Conservation (phyloP, 2,797 vertebrate genomes). For the Thunnus albacares region DNA sequence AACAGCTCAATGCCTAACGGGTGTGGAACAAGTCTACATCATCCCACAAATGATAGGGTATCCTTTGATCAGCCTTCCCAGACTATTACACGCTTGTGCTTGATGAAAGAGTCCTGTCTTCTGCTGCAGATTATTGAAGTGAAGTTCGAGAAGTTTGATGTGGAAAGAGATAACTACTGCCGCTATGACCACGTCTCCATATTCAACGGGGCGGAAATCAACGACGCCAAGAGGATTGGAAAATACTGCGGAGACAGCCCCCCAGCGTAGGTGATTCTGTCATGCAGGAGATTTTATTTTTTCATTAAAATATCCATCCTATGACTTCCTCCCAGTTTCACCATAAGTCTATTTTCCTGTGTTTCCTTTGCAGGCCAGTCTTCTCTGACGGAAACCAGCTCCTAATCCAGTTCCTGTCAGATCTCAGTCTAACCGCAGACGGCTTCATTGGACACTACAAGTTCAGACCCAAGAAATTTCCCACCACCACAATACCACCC, state of each 20-base stretch:
- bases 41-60: constrained; percentile 11
- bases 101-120: constrained; percentile 30
- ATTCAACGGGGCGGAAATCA: constrained; percentile 95
- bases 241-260: constrained; percentile 98
- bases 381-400: constrained; percentile 95
- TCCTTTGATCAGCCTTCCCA: constrained; percentile 8
- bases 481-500: constrained; percentile 85
- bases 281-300: constrained; percentile 10
- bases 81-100: constrained; percentile 1
- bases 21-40: constrained; percentile 35
- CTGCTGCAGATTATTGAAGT: constrained; percentile 90
- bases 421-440: constrained; percentile 97
- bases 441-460: constrained; percentile 98
- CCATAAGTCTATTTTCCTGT: constrained; percentile 10
- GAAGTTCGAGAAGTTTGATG: constrained; percentile 99
- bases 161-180: constrained; percentile 98
- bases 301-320: background rate
- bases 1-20: constrained; percentile 3
- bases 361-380: constrained; percentile 89
- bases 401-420: constrained; percentile 97
- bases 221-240: constrained; percentile 95
- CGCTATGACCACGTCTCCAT: constrained; percentile 96
- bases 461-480: constrained; percentile 94
- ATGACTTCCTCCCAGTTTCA: constrained; percentile 28
- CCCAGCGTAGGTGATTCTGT: constrained; percentile 90